Base-by-base conservation (phyloP, 2,113 vertebrate genomes). In the Onychostoma macrolepis region DNA sequence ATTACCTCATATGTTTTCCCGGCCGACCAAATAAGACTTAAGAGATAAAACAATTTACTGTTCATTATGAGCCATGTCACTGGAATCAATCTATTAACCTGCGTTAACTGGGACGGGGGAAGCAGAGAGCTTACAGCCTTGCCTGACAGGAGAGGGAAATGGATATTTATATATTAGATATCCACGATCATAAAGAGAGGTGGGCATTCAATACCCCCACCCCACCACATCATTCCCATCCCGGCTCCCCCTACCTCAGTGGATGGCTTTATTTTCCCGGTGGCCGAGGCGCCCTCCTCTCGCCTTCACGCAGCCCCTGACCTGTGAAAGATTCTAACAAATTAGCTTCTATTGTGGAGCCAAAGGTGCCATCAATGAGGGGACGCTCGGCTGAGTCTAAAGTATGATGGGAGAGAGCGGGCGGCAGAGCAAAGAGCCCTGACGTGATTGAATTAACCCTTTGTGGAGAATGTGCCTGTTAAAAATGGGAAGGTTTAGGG, bases 1-100 rank as follows among this genome's bases (percentile, higher is more conserved):
- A 99, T 99, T 99, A 98, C 97, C 97, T 99, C 97, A 98, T 99
- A 99, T 99, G 97, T 99, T 99, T 99, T 99, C 98, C 97, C 97
- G 97, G 96, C 97, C 96, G 97, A 98, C 98, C 97, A 99, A 99
- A 99, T 99, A 99, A 97, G 97, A 98, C 97, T 99, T 98, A 99
- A 97, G 96, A 99, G 97, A 99, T 99, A 98, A 99, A 99, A 99
- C 97, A 99, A 99, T 99, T 99, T 99, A 98, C 97, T 98, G 97
- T 99, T 99, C 98, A 99, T 99, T 99, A 99, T 99, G 97, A 98
- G 96, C 95, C 97, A 96, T 99, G 97, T 99, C 97, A 97, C 95
- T 96, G 96, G 96, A 98, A 98, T 99, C 97, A 98, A 98, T 98
- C 97, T 98, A 99, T 99, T 99, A 99, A 97, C 97, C 96, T 97